Evolutionary conservation across 2,888 invertebrate species (phyloP).

Genomic region (Melanostoma scalare): DNA sequence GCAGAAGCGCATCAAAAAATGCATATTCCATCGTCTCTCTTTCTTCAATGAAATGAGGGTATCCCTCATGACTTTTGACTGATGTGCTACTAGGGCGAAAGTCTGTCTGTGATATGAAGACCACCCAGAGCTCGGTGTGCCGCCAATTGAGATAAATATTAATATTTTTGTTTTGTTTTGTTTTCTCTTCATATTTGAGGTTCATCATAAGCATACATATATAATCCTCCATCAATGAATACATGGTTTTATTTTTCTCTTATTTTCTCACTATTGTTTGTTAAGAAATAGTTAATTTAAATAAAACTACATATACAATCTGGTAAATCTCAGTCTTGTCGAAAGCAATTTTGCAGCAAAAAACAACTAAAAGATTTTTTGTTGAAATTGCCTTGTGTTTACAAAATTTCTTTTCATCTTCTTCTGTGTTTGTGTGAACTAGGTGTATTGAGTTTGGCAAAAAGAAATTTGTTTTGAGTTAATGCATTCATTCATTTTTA

Average conservation of each 20-base stretch:
- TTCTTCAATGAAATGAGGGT: conserved; percentile 9
- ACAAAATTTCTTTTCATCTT: conserved; percentile 59
- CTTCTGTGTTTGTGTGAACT: conserved; percentile 32
- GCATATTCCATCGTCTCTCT: conserved; percentile 24
- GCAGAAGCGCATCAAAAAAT: conserved; percentile 32
- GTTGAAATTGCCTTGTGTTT: conserved; percentile 66
- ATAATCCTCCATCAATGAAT: conserved; percentile 46
- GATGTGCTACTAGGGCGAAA: conserved; percentile 15
- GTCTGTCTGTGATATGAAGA: not conserved
- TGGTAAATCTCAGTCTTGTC: conserved; percentile 75
- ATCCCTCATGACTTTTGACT: conserved; percentile 21
- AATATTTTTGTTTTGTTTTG: conserved; percentile 9
- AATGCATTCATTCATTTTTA: conserved; percentile 17
- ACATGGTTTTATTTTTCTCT: conserved; percentile 53
- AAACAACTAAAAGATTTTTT: conserved; percentile 54
- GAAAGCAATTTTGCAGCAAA: conserved; percentile 71
- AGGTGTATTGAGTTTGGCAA: conserved; percentile 49
- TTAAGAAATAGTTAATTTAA: conserved; percentile 61
- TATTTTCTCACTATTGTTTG: conserved; percentile 24
- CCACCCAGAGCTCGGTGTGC: not conserved
- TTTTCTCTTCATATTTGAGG: conserved; percentile 56
- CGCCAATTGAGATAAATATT: conserved; percentile 14
- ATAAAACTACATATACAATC: conserved; percentile 72
- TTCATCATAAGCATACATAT: conserved; percentile 7
- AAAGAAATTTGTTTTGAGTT: conserved; percentile 39